phyloP scores from a whole-genome alignment of 1,140 invertebrate species.

The Oppia nitens region DNA sequence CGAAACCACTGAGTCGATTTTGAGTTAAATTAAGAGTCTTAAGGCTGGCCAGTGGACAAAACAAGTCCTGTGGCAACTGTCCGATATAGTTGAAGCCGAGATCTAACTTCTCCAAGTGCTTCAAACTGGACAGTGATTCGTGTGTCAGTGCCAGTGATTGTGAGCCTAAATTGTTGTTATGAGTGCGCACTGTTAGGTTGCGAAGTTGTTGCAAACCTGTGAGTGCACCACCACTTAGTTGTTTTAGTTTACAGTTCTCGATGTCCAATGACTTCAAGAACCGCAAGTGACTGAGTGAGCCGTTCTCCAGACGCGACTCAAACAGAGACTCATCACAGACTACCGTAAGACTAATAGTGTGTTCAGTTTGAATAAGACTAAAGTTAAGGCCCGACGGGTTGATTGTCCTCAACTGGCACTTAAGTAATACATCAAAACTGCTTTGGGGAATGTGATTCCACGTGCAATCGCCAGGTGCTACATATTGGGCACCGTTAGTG shows the following conservation, averaged over 20 bases:
- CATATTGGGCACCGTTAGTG: constrained; percentile 10
- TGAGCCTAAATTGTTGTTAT: constrained; percentile 43
- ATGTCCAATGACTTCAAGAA: constrained; percentile 18
- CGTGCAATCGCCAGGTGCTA: constrained; percentile 17
- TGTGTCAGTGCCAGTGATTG: constrained; percentile 53
- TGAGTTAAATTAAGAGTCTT: constrained; percentile 32
- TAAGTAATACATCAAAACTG: constrained; percentile 40
- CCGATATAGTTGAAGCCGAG: constrained; percentile 62
- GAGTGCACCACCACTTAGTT: constrained; percentile 19
- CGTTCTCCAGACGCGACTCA: constrained; percentile 38
- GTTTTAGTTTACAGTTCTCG: constrained; percentile 20
- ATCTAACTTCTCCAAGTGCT: constrained; percentile 48
- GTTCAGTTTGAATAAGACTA: constrained; percentile 61
- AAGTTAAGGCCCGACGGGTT: constrained; percentile 71
- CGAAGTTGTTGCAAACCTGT: constrained; percentile 20
- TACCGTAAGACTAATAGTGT: constrained; percentile 54
- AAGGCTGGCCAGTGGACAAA: constrained; percentile 42
- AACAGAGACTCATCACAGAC: constrained; percentile 66
- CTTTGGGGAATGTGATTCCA: constrained; percentile 14
- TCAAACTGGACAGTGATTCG: constrained; percentile 47
- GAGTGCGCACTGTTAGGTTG: constrained; percentile 22
- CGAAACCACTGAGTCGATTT: constrained; percentile 58
- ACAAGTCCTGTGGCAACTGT: constrained; percentile 48
- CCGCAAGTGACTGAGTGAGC: constrained; percentile 21
- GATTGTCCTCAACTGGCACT: constrained; percentile 57